These are phyloP conservation scores for Noctua pronuba DNA, from an alignment of 2,888 invertebrate species.

Conservation along the genomic window DNA sequence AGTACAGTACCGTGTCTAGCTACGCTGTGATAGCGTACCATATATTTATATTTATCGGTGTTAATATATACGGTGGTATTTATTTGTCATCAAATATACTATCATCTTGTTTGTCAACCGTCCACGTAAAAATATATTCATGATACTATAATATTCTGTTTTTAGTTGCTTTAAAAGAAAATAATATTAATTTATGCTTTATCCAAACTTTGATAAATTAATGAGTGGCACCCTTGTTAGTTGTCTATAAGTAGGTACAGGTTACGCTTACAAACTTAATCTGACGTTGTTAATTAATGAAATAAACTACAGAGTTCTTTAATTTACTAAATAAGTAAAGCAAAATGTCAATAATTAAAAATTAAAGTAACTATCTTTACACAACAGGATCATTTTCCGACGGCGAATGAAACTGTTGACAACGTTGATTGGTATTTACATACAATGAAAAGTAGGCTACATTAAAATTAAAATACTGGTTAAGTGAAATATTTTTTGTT, in stretches of 20 bases:
- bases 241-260: not conserved
- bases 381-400: slow-evolving; percentile 23
- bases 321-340: not conserved
- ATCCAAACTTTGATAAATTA: not conserved
- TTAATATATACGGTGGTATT: not conserved
- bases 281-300: not conserved
- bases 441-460: slow-evolving; percentile 47
- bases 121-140: not conserved
- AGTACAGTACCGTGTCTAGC: not conserved
- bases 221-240: not conserved
- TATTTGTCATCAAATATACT: not conserved
- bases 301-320: not conserved
- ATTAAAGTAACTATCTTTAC: slow-evolving; percentile 24
- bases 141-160: not conserved
- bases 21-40: not conserved
- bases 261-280: not conserved
- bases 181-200: not conserved
- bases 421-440: slow-evolving; percentile 60
- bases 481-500: slow-evolving; percentile 26
- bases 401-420: slow-evolving; percentile 53
- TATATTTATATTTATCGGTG: not conserved
- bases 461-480: slow-evolving; percentile 49
- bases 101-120: not conserved
- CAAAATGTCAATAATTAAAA: slow-evolving; percentile 7
- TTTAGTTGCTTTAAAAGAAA: not conserved